A percentile compares a stretch with the other conserved stretches of the same genome.
Evolutionary conservation across 2,113 vertebrate genomes (phyloP).

Genomic region (Entomyzon cyanotis): DNA sequence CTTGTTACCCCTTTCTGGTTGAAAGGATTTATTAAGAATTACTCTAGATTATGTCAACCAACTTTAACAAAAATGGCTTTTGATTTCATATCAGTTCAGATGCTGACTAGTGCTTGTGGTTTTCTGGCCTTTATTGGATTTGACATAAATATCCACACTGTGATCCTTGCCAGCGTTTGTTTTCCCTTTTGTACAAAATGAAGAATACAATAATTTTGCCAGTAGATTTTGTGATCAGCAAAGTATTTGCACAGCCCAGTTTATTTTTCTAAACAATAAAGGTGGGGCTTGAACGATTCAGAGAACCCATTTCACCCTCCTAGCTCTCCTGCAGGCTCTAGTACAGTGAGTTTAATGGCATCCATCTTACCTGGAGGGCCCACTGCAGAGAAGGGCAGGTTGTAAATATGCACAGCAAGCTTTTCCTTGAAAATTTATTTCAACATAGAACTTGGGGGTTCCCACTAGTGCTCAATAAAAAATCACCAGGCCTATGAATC

Average conservation of each 20-base stretch:
- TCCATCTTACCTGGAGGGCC: neutral
- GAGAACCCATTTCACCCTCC: neutral
- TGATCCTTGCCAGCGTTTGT: conserved; percentile 46
- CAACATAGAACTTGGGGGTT: neutral
- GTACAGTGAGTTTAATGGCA: neutral
- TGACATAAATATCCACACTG: conserved; percentile 49
- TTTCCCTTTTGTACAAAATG: conserved; percentile 63
- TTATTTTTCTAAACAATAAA: conserved; percentile 71
- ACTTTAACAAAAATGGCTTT: conserved; percentile 26
- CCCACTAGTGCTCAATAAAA: neutral
- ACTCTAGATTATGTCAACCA: conserved; percentile 43
- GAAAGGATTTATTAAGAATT: conserved; percentile 42
- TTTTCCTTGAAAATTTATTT: neutral
- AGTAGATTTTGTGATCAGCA: conserved; percentile 69
- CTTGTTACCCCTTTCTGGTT: conserved; percentile 31
- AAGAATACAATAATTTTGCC: conserved; percentile 59
- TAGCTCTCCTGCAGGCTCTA: neutral
- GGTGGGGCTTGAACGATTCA: conserved; percentile 61
- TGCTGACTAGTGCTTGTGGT: neutral
- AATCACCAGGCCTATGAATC: neutral
- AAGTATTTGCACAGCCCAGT: conserved; percentile 64
- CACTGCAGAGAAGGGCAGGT: neutral
- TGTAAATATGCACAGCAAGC: neutral
- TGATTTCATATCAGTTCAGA: conserved; percentile 31
- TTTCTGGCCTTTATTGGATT: conserved; percentile 40